Evolutionary conservation across 1,140 invertebrate genomes (phyloP).

Genomic region (Anoplolepis gracilipes): DNA sequence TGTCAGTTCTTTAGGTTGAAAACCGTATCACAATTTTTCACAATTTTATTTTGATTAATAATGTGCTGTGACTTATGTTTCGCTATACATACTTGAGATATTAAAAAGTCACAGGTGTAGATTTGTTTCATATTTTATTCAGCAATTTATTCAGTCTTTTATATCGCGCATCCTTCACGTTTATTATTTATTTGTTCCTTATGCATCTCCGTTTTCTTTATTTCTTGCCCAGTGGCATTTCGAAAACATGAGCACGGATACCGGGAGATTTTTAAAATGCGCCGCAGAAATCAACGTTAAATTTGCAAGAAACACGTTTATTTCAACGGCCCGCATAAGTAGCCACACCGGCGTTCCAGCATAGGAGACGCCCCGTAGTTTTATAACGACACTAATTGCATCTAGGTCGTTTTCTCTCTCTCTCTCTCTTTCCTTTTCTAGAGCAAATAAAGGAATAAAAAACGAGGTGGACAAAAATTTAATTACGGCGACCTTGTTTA

Average conservation of each 20-base stretch:
- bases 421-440: neutral
- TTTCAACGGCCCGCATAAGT: slow-evolving; percentile 40
- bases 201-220: slow-evolving; percentile 14
- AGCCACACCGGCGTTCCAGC: neutral
- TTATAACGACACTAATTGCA: slow-evolving; percentile 70
- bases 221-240: neutral
- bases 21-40: neutral
- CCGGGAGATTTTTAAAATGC: slow-evolving; percentile 40
- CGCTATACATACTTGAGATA: neutral
- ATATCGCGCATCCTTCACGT: slow-evolving; percentile 1
- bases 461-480: slow-evolving; percentile 62
- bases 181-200: slow-evolving; percentile 29
- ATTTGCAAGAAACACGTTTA: slow-evolving; percentile 58
- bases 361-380: slow-evolving; percentile 40
- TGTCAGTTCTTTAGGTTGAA: neutral
- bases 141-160: slow-evolving; percentile 22
- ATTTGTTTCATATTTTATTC: slow-evolving; percentile 33
- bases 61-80: neutral
- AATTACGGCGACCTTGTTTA: slow-evolving; percentile 73
- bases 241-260: neutral
- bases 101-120: neutral
- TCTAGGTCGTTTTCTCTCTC: slow-evolving; percentile 3
- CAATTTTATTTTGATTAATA: neutral
- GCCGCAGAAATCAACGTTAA: slow-evolving; percentile 54
- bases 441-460: slow-evolving; percentile 56